Base-by-base conservation (phyloP, 2,113 vertebrate genomes). In the Xenus cinereus region DNA sequence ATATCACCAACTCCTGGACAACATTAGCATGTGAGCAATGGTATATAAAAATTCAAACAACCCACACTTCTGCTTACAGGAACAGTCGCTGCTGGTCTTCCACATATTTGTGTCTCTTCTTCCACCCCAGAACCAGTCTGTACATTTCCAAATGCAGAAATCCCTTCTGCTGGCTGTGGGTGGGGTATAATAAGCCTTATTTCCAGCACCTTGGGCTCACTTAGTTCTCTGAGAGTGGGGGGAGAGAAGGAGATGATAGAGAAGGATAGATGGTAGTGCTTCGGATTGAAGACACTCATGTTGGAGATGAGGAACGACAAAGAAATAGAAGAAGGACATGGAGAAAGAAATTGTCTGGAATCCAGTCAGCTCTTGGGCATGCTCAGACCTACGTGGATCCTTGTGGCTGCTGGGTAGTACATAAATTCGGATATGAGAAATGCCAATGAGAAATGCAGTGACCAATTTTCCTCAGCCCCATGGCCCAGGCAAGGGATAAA, bases 11-110 rank as follows among this genome's bases (percentile, higher is more conserved):
- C 30, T 71, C 30, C 64, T 64, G 64, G 66, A 75, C 39, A 72
- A 78, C 41, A 88, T 78, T 45, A 57, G 22, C 27, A 37, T 78
- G 66, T 91, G 69, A 78, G 74, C 35, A 75, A 26, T 21, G 50
- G n/a, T 39, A 81, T 51, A 89, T 80, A 67, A 94, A 94, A 89
- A 92, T 87, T 63, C 86, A 91, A 84, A 26, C 76, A 89, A 46
- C 64, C 71, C 41, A 74, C 89, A 22, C 54, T 83, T 84, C 45
- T 81, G 24, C 73, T 84, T 67, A 32, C 60, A 90, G 84, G 53
- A 84, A 60, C 56, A 74, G 35, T 43, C 50, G 81, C 73, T 95
- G n/a, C 43, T 78, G 80, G 14, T 95, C 87, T 84, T 89, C 66
- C 68, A 71, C 13, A 7, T 67, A 43, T 71, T 84, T 59, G 8